Base-by-base conservation (phyloP, 2,797 vertebrate genomes). In the Dromococcyx pavoninus region DNA sequence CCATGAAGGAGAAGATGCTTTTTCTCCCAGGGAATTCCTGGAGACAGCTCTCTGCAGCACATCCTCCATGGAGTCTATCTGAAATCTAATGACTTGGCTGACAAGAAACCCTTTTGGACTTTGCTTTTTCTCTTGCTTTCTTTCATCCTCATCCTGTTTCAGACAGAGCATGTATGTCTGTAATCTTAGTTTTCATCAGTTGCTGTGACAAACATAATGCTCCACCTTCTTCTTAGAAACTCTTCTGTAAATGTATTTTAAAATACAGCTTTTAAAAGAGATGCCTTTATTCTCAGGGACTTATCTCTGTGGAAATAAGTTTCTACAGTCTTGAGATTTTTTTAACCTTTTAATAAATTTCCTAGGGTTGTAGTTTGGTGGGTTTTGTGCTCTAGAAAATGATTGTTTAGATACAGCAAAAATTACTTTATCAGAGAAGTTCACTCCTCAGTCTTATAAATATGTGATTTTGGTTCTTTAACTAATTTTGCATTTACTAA, bases 141-240 rank as follows among this genome's bases (percentile, higher is more conserved):
- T 88, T 74, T 83, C 17, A 33, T 66, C 7, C 1, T 60, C 7
- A 7, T 80, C 7, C 25, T 44, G 3, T 67, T 90, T 86, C 25
- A 78, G 74, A 65, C 23, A 65, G 32, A 67, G 65, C 0, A 1
- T 53, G 5, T 23, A 33, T 10, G 5, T 57, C 37, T 69, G 11
- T 16, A 35, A 2, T 32, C 24, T 27, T 39, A 1, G 4, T 69
- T 94, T 84, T 81, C 16, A 51, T 39, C 57, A 41, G 16, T 67
- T 76, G 80, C 30, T 73, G 13, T 71, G 41, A 67, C 17, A 65
- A 57, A 74, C 51, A 17, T 13, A 33, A 30, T 14, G 25, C 6
- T 88, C 1, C 1, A 0, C 6, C 56, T 81, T 61, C 33, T n/a
- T n/a, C n/a, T 51, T 37, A 41, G 25, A 30, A 54, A 5, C 10